Percentiles rank a stretch among this genome's conserved stretches.
These are phyloP conservation scores for Ctenopoma kingsleyae DNA, from an alignment of 2,797 vertebrate species.

Conservation along the genomic window DNA sequence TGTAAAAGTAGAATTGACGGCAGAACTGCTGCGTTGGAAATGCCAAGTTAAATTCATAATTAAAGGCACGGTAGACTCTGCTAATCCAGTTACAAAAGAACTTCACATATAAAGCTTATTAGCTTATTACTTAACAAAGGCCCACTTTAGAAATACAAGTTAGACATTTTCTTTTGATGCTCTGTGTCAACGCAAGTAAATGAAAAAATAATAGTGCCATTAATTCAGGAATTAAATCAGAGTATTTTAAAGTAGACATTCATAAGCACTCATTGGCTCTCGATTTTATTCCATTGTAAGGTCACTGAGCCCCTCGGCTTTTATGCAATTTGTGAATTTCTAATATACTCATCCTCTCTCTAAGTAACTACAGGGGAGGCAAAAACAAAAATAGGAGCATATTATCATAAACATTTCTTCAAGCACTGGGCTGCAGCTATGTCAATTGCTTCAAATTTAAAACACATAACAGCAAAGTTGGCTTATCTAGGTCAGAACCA, in stretches of 20 bases:
- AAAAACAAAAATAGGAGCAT: not conserved
- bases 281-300: conserved; percentile 1
- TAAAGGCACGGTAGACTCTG: conserved; percentile 38
- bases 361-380: not conserved
- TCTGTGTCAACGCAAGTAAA: not conserved
- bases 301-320: not conserved
- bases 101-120: conserved; percentile 32
- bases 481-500: conserved; percentile 56
- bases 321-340: not conserved
- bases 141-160: conserved; percentile 36
- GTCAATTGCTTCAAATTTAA: conserved; percentile 34
- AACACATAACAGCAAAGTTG: conserved; percentile 16
- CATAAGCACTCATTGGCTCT: not conserved
- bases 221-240: conserved; percentile 16
- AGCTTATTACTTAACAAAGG: conserved; percentile 30
- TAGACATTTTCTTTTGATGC: conserved; percentile 17
- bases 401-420: not conserved
- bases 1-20: too few relatives aligned
- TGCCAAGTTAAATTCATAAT: conserved; percentile 43
- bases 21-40: too few relatives aligned
- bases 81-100: conserved; percentile 53
- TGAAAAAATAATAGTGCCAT: not conserved
- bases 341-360: not conserved
- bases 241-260: conserved; percentile 6
- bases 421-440: not conserved